Percentiles rank a stretch among this genome's conserved stretches.
phyloP scores from a whole-genome alignment of 2,113 vertebrate genomes.

The Dunckerocampus dactyliophorus region DNA sequence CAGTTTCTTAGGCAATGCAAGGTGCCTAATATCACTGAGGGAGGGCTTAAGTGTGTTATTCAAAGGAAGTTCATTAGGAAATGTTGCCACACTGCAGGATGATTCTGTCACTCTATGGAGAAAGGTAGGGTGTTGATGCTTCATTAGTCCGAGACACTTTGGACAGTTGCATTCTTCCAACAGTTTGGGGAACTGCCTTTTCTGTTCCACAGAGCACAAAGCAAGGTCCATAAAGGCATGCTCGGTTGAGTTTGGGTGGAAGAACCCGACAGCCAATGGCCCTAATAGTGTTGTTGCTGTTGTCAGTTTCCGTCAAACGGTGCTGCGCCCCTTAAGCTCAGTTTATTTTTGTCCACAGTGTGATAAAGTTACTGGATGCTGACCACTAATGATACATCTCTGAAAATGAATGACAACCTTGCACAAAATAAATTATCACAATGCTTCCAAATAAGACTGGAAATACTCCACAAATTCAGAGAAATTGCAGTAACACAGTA shows the following conservation, averaged over 20 bases:
- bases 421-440: no score
- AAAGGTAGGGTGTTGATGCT: not conserved
- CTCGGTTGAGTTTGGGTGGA: not conserved
- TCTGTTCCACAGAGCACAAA: no score
- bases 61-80: conserved; percentile 7
- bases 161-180: not conserved
- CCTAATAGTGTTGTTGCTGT: not conserved
- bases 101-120: not conserved
- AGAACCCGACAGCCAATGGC: not conserved
- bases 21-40: not conserved
- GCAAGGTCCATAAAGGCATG: no score
- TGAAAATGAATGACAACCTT: no score
- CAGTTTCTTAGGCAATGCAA: conserved; percentile 17
- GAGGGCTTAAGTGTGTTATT: conserved; percentile 11
- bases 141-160: not conserved
- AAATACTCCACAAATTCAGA: no score
- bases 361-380: no score
- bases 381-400: no score
- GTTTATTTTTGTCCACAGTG: no score
- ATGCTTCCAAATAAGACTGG: no score
- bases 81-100: conserved; percentile 13
- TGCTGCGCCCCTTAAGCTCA: no score
- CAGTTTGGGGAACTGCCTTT: not conserved
- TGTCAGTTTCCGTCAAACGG: no score
- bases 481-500: no score